phyloP scores from a whole-genome alignment of 2,888 invertebrate genomes.

The Loripinus fragilis region DNA sequence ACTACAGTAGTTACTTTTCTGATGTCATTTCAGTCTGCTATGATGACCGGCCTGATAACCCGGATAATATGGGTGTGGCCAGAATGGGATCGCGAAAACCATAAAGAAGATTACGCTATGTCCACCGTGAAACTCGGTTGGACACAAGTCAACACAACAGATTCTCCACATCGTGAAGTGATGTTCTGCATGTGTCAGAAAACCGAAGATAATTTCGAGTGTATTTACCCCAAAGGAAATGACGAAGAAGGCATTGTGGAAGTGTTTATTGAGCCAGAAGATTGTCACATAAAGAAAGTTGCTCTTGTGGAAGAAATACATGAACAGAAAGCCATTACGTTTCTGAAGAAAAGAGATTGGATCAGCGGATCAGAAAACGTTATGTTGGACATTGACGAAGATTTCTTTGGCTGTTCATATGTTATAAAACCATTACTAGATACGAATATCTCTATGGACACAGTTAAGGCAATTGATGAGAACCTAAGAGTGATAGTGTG shows the following conservation, averaged over 20 bases:
- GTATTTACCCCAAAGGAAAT: slow-evolving; percentile 16
- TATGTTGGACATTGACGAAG: slow-evolving; percentile 77
- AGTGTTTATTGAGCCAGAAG: slow-evolving; percentile 34
- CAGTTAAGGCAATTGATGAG: slow-evolving; percentile 56
- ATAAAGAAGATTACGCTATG: slow-evolving; percentile 49
- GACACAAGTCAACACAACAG: slow-evolving; percentile 29
- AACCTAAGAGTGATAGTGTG: slow-evolving; percentile 66
- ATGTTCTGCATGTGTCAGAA: slow-evolving; percentile 63
- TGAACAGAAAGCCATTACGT: slow-evolving; percentile 59
- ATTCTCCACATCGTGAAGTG: slow-evolving; percentile 17
- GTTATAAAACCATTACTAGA: slow-evolving; percentile 64
- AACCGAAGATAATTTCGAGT: slow-evolving; percentile 31
- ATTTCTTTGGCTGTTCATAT: slow-evolving; percentile 74
- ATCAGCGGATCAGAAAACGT: slow-evolving; percentile 51
- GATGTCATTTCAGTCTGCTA: slow-evolving; percentile 70
- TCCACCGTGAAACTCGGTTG: slow-evolving; percentile 57
- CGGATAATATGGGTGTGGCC: slow-evolving; percentile 79
- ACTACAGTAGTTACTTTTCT: too few relatives aligned
- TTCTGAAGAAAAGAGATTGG: slow-evolving; percentile 48
- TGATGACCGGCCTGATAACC: slow-evolving; percentile 68
- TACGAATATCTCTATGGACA: slow-evolving; percentile 49
- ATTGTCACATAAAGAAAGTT: slow-evolving; percentile 59
- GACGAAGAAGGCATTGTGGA: slow-evolving; percentile 33
- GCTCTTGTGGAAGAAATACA: slow-evolving; percentile 64
- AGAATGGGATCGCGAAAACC: slow-evolving; percentile 67